Evolutionary conservation across 2,888 invertebrate species (phyloP), one percentile per base, ranked within the genome.

Genomic region (Allolobophora icterica): DNA sequence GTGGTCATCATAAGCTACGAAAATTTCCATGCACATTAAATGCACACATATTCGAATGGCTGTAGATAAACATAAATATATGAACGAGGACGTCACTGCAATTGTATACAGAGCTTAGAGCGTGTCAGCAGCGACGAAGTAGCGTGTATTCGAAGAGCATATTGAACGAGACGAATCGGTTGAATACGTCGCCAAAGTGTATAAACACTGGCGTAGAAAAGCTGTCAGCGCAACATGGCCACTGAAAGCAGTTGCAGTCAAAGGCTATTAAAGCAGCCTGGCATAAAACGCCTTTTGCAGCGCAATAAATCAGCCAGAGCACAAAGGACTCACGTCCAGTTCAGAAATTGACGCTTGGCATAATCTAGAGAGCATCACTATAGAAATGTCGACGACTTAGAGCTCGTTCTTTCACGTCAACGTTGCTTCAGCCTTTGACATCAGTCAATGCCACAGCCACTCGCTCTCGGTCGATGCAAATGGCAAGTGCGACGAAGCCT

Each of bases 151-250:
- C 71, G n/a, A 13, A n/a, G 0, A 71, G 71, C 30, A 71, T 71
- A 11, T 30, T 8, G 71, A 30, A n/a, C 71, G 71, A 71, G 71
- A 71, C 71, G 71, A 30, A 71, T 71, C 71, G 71, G 30, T 71
- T n/a, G 30, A 71, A n/a, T 71, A 6, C 71, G 71, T 71, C 19
- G 30, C 71, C 71, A 71, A n/a, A 71, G 71, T 71, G 6, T 71
- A 71, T 71, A n/a, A 71, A n/a, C 30, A n/a, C n/a, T 71, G 71
- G 71, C 71, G 71, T 71, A 30, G 71, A 71, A 71, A 71, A 71
- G 71, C 71, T 71, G 71, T 71, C 71, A 71, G 71, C 71, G 71
- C n/a, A 71, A 71, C 71, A 71, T 71, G 71, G 71, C 71, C 71
- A 71, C 71, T 71, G 71, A 71, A 71, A 52, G 52, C 71, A 71